Conservation (phyloP, 2,888 invertebrate genomes). For the Drosophila dives region DNA sequence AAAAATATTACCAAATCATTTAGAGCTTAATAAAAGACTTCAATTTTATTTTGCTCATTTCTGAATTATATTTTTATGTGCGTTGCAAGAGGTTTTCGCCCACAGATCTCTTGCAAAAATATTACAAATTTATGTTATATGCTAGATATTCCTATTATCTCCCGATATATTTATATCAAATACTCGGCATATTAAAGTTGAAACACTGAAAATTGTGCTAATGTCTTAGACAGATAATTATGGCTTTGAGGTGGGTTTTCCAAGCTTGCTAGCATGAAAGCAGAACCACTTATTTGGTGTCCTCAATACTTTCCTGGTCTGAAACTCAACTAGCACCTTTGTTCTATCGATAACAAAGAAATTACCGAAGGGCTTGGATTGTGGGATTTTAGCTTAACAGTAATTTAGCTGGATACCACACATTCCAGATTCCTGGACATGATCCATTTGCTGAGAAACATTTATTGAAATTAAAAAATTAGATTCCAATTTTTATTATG, state of each 20-base stretch:
- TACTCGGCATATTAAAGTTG: not conserved
- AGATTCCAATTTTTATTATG: not conserved
- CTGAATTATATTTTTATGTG: not conserved
- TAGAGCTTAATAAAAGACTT: not conserved
- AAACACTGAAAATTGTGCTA: not conserved
- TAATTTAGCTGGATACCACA: too few relatives aligned
- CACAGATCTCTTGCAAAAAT: not conserved
- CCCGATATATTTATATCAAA: not conserved
- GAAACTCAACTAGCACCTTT: not conserved
- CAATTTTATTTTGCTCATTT: not conserved
- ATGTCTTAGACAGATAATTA: not conserved
- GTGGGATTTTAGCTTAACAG: not conserved
- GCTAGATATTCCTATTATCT: not conserved
- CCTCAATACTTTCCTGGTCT: not conserved
- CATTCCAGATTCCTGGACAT: not conserved
- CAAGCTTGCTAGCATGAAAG: not conserved
- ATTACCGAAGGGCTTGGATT: not conserved
- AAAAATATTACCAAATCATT: not conserved
- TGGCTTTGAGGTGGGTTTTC: not conserved
- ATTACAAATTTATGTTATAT: not conserved
- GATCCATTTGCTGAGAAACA: not conserved
- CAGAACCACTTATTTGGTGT: not conserved
- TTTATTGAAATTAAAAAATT: not conserved
- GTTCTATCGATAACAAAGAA: not conserved
- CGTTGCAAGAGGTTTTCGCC: not conserved